phyloP scores from a whole-genome alignment of 2,888 invertebrate genomes.

The Drosophila yooni region DNA sequence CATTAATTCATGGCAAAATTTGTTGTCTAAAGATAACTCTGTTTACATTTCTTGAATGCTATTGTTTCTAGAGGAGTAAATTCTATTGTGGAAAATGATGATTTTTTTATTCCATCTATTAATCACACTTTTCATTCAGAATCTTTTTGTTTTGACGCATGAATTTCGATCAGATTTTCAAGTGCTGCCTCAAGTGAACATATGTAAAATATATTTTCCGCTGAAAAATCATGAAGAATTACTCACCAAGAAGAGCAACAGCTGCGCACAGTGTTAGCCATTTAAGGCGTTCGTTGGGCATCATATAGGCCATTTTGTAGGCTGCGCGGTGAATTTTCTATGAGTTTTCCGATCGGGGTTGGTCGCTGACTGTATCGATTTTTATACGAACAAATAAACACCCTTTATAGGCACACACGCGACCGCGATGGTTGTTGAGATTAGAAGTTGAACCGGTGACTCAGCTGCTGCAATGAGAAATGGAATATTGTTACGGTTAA shows the following conservation, averaged over 20 bases:
- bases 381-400: slow-evolving; percentile 61
- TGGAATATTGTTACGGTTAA: slow-evolving; percentile 23
- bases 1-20: not conserved
- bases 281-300: slow-evolving; percentile 80
- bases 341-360: slow-evolving; percentile 45
- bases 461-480: slow-evolving; percentile 53
- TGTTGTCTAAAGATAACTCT: not conserved
- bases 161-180: slow-evolving; percentile 20
- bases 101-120: not conserved
- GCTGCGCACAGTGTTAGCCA: slow-evolving; percentile 83
- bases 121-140: not conserved
- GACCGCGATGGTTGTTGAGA: slow-evolving; percentile 16
- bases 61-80: not conserved
- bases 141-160: slow-evolving; percentile 24
- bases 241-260: slow-evolving; percentile 82
- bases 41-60: not conserved
- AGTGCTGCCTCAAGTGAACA: slow-evolving; percentile 30
- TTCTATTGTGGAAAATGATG: not conserved
- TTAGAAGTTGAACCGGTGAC: slow-evolving; percentile 41
- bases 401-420: slow-evolving; percentile 42
- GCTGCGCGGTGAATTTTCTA: not conserved
- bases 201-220: slow-evolving; percentile 29
- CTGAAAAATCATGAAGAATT: slow-evolving; percentile 39
- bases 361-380: slow-evolving; percentile 63
- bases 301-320: slow-evolving; percentile 71